Conservation (phyloP, 2,888 invertebrate species). For the Trichogramma dendrolimi region DNA sequence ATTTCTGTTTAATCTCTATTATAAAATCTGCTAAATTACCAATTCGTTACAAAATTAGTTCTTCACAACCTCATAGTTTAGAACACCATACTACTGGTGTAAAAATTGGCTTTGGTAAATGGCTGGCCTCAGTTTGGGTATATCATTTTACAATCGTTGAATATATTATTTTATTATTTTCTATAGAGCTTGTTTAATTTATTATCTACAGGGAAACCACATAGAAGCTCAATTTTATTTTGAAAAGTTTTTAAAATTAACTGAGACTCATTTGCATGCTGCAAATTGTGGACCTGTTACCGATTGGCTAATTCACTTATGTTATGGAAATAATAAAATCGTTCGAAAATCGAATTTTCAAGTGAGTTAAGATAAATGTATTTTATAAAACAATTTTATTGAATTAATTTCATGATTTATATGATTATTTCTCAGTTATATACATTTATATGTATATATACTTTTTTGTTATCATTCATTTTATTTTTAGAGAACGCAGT, state of each 20-base stretch:
- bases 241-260: slow-evolving; percentile 72
- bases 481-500: slow-evolving; percentile 60
- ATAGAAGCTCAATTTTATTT: slow-evolving; percentile 69
- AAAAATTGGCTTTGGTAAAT: slow-evolving; percentile 46
- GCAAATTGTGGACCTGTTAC: slow-evolving; percentile 70
- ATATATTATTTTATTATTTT: slow-evolving; percentile 3
- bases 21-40: slow-evolving; percentile 71
- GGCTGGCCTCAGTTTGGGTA: slow-evolving; percentile 59
- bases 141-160: slow-evolving; percentile 25
- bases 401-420: too few species aligned
- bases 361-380: too few species aligned
- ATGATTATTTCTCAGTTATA: slow-evolving; percentile 48
- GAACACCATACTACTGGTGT: slow-evolving; percentile 40
- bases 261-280: slow-evolving; percentile 85
- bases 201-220: slow-evolving; percentile 60
- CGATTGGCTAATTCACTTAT: too few species aligned
- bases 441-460: slow-evolving; percentile 6
- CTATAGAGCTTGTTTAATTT: slow-evolving; percentile 1
- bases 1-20: slow-evolving; percentile 59
- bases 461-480: slow-evolving; percentile 1
- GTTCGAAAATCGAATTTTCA: too few species aligned
- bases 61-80: slow-evolving; percentile 54
- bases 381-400: too few species aligned
- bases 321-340: too few species aligned
- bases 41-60: slow-evolving; percentile 65